Base-by-base conservation (phyloP, 1,140 invertebrate species). In the Plectus sambesii region DNA sequence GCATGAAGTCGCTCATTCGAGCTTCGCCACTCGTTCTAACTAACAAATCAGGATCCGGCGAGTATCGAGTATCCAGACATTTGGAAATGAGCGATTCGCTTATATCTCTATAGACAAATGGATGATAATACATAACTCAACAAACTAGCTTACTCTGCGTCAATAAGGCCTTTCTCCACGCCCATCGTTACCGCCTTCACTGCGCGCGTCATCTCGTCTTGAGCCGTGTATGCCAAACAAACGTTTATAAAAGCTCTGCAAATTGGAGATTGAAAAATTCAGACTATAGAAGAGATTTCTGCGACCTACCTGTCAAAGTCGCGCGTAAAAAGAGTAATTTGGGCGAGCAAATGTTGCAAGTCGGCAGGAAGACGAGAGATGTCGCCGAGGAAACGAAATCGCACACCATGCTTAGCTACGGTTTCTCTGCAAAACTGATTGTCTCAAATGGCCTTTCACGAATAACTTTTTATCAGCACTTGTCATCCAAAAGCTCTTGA, bases 1-100 rank as follows among this genome's bases (percentile, higher is more conserved):
- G 72, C 51, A 98, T 75, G 69, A 96, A 98, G 73, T 98, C 93
- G 66, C 88, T 94, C 1, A 99, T 75, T 56, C 93, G 74, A 2
- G 83, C 79, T 77, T 98, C 93, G 19, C 92, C 92, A 1, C 92
- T 97, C 12, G 92, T 98, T 59, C 93, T 76, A 26, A 99, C 81
- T 4, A 98, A 71, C 46, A 98, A 70, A 72, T 98, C 90, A 22
- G 87, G 83, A 55, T 81, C 75, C 12, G 76, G 72, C 15, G 82
- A 82, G 27, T 80, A 73, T 47, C 78, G 72, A 1, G 83, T 84
- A 65, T 87, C 87, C 33, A 94, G 71, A 71, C 82, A 83, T 19
- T 82, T 74, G 30, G 81, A 79, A 27, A 98, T 70, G 5, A 94
- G 62, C 19, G 81, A 69, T 67, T 87, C 82, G 55, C 76, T 78